Percentiles rank a stretch among this genome's conserved stretches.
These are phyloP conservation scores for Leucoraja erinaceus DNA, from an alignment of 2,113 vertebrate genomes.

Conservation along the genomic window DNA sequence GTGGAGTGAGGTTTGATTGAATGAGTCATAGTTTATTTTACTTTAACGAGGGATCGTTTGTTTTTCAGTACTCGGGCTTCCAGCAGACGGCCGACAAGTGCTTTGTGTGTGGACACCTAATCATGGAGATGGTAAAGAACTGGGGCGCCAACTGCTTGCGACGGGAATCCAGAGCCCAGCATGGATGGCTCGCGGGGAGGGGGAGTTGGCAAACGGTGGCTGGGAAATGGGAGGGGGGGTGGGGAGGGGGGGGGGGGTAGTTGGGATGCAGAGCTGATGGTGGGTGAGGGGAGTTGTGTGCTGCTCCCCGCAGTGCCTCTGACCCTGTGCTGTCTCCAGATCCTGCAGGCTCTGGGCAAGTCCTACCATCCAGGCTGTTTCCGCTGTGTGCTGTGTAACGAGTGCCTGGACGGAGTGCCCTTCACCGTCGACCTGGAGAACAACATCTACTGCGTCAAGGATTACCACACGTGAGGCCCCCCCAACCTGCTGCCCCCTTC, in stretches of 20 bases:
- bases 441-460: slow-evolving; percentile 97
- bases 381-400: slow-evolving; percentile 91
- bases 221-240: too few relatives aligned
- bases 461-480: slow-evolving; percentile 87
- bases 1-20: too few relatives aligned
- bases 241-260: too few relatives aligned
- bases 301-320: neutral
- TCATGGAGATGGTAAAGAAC: slow-evolving; percentile 96
- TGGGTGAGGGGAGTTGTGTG: neutral
- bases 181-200: too few relatives aligned
- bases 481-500: too few relatives aligned
- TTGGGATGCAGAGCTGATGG: neutral
- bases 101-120: slow-evolving; percentile 96
- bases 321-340: slow-evolving; percentile 57
- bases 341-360: slow-evolving; percentile 92
- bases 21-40: too few relatives aligned
- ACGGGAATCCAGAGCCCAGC: too few relatives aligned
- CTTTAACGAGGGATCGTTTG: too few relatives aligned
- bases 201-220: too few relatives aligned
- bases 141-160: neutral
- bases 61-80: slow-evolving; percentile 88
- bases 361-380: slow-evolving; percentile 97
- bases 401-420: slow-evolving; percentile 90
- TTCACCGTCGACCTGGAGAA: slow-evolving; percentile 94
- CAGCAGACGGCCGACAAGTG: slow-evolving; percentile 98